Evolutionary conservation across 2,113 vertebrate species (phyloP).

Genomic region (Sakesphorus luctuosus): DNA sequence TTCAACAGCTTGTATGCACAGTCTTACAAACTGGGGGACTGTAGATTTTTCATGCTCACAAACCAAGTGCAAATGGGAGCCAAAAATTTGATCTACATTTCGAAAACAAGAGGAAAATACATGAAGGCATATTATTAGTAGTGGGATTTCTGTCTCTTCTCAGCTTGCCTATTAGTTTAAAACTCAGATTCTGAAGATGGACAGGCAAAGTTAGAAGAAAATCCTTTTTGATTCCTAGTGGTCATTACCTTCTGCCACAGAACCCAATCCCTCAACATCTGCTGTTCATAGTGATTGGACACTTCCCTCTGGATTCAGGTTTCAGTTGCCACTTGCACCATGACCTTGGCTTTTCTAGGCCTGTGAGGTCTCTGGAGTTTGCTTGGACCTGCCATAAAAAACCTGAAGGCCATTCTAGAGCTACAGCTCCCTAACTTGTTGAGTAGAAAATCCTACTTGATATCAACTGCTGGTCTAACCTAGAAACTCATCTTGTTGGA

Average conservation of each 20-base stretch:
- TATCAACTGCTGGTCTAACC: background rate
- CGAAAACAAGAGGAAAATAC: slow-evolving; percentile 41
- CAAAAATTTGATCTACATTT: slow-evolving; percentile 90
- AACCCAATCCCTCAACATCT: background rate
- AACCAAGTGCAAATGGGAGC: slow-evolving; percentile 85
- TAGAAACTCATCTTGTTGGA: background rate
- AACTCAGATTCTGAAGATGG: background rate
- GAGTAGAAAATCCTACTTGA: background rate
- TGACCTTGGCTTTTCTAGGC: background rate
- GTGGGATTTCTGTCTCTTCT: background rate
- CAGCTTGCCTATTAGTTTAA: background rate
- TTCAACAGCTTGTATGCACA: slow-evolving; percentile 88
- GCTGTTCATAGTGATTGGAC: background rate
- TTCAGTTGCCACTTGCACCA: background rate
- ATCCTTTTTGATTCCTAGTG: background rate
- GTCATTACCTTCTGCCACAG: background rate
- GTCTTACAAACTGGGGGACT: slow-evolving; percentile 86
- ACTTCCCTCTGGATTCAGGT: background rate
- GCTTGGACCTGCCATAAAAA: background rate
- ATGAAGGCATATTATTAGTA: background rate
- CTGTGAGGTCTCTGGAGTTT: background rate
- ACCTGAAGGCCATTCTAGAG: background rate
- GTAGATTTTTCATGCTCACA: slow-evolving; percentile 88
- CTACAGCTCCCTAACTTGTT: background rate
- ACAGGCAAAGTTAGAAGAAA: background rate